Evolutionary conservation across 2,113 vertebrate genomes (phyloP).

Genomic region (Petromus typicus): DNA sequence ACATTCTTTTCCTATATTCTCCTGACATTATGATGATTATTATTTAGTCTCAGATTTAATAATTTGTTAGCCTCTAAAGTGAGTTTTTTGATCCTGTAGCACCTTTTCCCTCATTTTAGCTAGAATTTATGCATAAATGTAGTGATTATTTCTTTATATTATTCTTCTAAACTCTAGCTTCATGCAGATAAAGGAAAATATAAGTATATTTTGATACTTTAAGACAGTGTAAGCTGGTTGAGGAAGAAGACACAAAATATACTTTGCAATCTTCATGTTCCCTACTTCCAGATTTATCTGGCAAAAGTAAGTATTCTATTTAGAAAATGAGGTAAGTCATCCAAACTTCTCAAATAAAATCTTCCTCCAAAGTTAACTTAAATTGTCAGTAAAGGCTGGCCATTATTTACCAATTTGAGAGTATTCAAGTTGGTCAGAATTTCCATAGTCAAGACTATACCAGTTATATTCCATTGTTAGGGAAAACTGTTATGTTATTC

Average conservation of each 20-base stretch:
- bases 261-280: background rate
- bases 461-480: background rate
- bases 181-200: background rate
- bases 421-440: background rate
- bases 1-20: background rate
- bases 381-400: background rate
- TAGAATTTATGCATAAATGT: background rate
- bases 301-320: background rate
- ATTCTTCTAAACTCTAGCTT: background rate
- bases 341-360: background rate
- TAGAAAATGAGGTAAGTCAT: background rate
- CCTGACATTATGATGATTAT: background rate
- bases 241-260: background rate
- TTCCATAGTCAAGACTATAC: background rate
- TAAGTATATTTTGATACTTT: background rate
- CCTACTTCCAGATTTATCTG: background rate
- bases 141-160: background rate
- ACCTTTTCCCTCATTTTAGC: background rate
- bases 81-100: background rate
- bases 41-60: background rate
- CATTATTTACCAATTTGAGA: background rate
- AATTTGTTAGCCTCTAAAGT: background rate
- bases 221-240: background rate
- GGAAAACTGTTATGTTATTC: background rate
- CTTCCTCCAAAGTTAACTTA: background rate